Evolutionary conservation across 2,888 invertebrate species (phyloP).

Genomic region (Horisme vitalbata): DNA sequence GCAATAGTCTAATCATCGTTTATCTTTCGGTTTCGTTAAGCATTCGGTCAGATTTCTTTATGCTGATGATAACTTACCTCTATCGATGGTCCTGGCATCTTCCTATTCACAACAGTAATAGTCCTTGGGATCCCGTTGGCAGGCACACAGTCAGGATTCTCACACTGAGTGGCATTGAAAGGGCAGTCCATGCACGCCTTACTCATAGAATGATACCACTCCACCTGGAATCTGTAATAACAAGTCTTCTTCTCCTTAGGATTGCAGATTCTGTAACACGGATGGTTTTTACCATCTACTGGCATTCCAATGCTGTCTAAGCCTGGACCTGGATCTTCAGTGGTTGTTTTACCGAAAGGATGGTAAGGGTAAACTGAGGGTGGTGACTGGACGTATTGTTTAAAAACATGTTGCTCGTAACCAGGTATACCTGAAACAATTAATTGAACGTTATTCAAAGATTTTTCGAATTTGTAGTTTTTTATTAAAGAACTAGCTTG

Average conservation of each 20-base stretch:
- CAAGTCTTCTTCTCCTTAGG: constrained; percentile 10
- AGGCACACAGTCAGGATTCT: constrained; percentile 22
- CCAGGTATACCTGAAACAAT: constrained; percentile 17
- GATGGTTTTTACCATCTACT: constrained; percentile 26
- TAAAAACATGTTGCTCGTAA: neutral
- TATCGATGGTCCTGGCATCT: constrained; percentile 90
- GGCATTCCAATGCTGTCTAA: constrained; percentile 17
- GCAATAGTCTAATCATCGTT: too few species aligned
- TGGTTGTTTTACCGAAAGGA: neutral
- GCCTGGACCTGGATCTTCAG: constrained; percentile 13
- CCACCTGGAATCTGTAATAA: constrained; percentile 25
- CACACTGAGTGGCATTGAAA: constrained; percentile 80
- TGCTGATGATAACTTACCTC: too few species aligned
- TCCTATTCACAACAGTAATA: constrained; percentile 86
- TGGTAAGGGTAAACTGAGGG: too few species aligned
- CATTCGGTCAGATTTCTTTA: too few species aligned
- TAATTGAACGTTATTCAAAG: neutral
- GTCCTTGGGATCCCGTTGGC: constrained; percentile 22
- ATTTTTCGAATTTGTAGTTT: too few species aligned
- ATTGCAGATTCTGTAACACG: constrained; percentile 23
- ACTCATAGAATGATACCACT: constrained; percentile 31
- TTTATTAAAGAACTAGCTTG: too few species aligned
- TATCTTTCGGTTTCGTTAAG: too few species aligned
- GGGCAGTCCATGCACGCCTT: constrained; percentile 90
- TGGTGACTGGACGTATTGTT: neutral